These are phyloP conservation scores for Rissa tridactyla DNA, from an alignment of 2,113 vertebrate species.

Conservation along the genomic window DNA sequence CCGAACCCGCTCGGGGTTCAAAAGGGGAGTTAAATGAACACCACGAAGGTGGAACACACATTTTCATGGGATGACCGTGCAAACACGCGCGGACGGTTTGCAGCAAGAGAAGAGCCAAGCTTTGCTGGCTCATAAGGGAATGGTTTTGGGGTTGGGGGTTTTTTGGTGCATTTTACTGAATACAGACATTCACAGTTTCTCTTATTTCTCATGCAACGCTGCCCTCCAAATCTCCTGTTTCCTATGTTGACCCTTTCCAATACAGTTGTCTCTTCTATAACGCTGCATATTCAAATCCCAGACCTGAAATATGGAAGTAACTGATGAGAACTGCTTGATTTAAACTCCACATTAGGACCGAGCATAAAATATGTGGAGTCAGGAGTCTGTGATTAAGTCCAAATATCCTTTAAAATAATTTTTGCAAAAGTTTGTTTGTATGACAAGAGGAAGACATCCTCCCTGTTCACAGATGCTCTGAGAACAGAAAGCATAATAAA, in stretches of 20 bases:
- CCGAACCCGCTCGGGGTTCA: not conserved
- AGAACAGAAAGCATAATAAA: not conserved
- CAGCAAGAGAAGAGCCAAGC: not conserved
- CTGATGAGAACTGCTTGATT: not conserved
- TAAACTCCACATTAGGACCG: not conserved
- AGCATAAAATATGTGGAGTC: not conserved
- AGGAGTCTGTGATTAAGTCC: not conserved
- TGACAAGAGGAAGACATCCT: not conserved
- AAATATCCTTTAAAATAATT: not conserved
- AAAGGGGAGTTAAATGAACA: not conserved
- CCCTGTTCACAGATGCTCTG: not conserved
- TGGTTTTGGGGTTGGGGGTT: too few relatives aligned
- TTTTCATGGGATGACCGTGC: not conserved
- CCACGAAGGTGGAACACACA: rapidly evolving
- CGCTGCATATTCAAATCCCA: not conserved
- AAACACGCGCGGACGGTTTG: not conserved
- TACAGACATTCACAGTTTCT: not conserved
- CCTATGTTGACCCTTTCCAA: not conserved
- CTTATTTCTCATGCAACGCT: not conserved
- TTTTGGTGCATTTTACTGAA: not conserved
- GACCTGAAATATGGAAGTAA: not conserved
- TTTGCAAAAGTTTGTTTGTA: not conserved
- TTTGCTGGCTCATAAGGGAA: not conserved
- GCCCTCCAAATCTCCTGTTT: not conserved
- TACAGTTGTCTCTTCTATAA: not conserved